Evolutionary conservation across 2,888 invertebrate genomes (phyloP).

Genomic region (Reticulitermes lucifugus): DNA sequence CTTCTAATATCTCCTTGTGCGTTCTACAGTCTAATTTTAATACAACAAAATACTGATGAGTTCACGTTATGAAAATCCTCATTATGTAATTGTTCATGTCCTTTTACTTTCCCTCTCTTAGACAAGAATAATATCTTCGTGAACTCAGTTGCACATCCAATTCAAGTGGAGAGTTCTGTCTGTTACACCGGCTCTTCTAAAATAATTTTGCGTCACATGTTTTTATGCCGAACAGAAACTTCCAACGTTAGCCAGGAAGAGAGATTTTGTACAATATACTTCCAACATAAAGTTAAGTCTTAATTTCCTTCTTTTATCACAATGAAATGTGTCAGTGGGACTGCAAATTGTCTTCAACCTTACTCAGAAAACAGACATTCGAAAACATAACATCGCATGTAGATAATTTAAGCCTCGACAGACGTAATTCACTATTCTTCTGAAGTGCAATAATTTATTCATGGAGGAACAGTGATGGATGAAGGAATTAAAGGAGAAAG

Average conservation of each 20-base stretch:
- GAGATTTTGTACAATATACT: neutral
- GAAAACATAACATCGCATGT: neutral
- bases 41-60: no score
- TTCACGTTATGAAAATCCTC: no score
- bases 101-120: no score
- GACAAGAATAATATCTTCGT: no score
- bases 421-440: conserved; percentile 30
- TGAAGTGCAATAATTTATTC: conserved; percentile 36
- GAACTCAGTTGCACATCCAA: no score
- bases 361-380: neutral
- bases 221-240: no score
- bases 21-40: no score
- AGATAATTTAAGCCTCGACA: conserved; percentile 35
- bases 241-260: neutral
- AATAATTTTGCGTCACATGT: no score
- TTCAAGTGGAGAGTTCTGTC: no score
- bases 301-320: neutral
- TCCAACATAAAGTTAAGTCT: neutral
- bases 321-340: neutral
- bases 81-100: no score
- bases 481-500: conserved; percentile 26
- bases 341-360: neutral
- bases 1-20: no score
- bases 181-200: no score
- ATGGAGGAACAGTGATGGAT: conserved; percentile 18